Evolutionary conservation across 2,113 vertebrate species (phyloP).

Genomic region (Onychostoma macrolepis): DNA sequence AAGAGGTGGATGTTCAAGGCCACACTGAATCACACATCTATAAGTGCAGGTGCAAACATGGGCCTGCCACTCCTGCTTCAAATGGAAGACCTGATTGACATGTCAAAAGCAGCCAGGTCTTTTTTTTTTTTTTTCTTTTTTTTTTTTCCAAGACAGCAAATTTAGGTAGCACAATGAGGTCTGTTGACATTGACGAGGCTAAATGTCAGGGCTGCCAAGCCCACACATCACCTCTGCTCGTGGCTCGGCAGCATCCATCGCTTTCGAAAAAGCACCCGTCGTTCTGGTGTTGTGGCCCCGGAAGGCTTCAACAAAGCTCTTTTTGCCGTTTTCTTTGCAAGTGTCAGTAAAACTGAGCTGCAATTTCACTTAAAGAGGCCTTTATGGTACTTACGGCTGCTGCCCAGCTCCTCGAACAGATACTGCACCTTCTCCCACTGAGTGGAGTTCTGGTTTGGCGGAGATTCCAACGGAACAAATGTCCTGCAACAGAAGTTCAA

Average conservation of each 20-base stretch:
- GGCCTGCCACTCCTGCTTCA: not conserved
- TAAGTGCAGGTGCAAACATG: not conserved
- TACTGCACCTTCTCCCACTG: conserved; percentile 95
- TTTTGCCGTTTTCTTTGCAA: not conserved
- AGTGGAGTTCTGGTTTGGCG: conserved; percentile 87
- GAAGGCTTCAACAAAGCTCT: conserved; percentile 20
- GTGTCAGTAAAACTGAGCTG: conserved; percentile 24
- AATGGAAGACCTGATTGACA: conserved; percentile 39
- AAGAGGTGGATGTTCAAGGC: not conserved
- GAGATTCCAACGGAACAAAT: conserved; percentile 88
- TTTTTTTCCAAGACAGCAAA: conserved; percentile 19
- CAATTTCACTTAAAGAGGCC: conserved; percentile 8
- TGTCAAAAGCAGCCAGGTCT: conserved; percentile 17
- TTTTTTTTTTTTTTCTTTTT: not conserved
- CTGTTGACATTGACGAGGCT: conserved; percentile 53
- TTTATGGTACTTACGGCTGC: conserved; percentile 85
- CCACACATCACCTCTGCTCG: conserved; percentile 43
- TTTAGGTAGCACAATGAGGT: conserved; percentile 47
- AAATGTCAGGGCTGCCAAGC: conserved; percentile 50
- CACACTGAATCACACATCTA: not conserved
- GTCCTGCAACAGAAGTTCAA: conserved; percentile 78
- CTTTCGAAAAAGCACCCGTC: conserved; percentile 11
- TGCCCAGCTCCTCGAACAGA: conserved; percentile 94
- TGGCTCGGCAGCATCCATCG: conserved; percentile 6
- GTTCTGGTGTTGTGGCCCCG: conserved; percentile 26